phyloP scores from a whole-genome alignment of 2,113 vertebrate species.

The Columbina picui region DNA sequence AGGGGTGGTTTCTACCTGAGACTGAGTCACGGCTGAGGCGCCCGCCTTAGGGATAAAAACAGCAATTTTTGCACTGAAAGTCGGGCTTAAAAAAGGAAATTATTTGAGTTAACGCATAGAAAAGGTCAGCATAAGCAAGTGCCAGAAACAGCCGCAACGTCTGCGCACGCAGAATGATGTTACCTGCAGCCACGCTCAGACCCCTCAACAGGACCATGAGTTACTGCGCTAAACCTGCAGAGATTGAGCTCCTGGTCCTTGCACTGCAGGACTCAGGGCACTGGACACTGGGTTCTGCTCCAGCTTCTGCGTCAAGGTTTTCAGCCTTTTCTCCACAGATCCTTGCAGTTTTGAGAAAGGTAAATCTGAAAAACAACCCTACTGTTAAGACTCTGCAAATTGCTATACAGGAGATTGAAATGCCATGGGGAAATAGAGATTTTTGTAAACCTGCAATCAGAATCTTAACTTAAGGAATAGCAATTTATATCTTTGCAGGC shows the following conservation, averaged over 20 bases:
- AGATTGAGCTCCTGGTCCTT: neutral
- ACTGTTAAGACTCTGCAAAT: neutral
- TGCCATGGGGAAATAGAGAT: neutral
- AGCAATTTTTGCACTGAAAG: neutral
- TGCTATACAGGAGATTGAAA: neutral
- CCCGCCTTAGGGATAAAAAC: neutral
- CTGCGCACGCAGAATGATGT: neutral
- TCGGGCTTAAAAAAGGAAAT: neutral
- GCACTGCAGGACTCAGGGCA: accelerated
- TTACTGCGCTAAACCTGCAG: neutral
- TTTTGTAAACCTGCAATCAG: neutral
- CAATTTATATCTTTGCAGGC: neutral
- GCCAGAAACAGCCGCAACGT: neutral
- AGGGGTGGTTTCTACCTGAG: neutral
- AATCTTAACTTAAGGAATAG: neutral
- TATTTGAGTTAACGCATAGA: neutral
- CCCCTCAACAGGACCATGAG: neutral
- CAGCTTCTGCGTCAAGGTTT: neutral
- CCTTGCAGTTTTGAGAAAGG: neutral
- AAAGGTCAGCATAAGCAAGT: neutral
- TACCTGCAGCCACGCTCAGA: neutral
- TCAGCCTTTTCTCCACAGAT: neutral
- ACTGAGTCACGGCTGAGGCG: neutral
- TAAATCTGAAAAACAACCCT: neutral
- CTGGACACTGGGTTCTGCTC: neutral